These are phyloP conservation scores for Heliocidaris erythrogramma DNA, from an alignment of 35 echinoderm and acorn worm genomes.

Conservation along the genomic window DNA sequence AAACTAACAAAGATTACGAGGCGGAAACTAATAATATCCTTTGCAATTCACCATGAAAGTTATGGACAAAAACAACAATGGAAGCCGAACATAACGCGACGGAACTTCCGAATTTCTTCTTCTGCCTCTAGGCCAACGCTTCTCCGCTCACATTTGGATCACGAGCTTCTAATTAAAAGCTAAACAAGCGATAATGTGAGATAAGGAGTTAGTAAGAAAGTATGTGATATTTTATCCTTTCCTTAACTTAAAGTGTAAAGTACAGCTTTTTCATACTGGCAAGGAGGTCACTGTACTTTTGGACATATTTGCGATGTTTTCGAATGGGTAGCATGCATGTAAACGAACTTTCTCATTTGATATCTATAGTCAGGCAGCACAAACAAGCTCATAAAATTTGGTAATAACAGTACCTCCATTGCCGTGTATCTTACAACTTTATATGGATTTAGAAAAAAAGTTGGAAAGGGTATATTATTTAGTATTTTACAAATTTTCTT, in stretches of 20 bases:
- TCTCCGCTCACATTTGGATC: neutral
- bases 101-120: slow-evolving; percentile 16
- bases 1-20: neutral
- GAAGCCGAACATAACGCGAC: neutral
- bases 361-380: no score
- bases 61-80: neutral
- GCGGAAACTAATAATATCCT: neutral
- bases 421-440: no score
- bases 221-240: neutral
- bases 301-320: neutral
- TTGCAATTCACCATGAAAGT: neutral
- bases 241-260: neutral
- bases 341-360: no score
- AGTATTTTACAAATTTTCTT: no score
- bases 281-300: neutral
- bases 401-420: no score
- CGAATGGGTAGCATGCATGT: neutral
- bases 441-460: no score
- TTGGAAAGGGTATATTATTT: no score
- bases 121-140: neutral
- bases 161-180: neutral
- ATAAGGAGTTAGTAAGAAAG: neutral
- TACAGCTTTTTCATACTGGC: neutral
- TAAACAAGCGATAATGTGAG: neutral
- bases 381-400: no score